phyloP scores from a whole-genome alignment of 2,888 invertebrate species.

The Tenthredo amoena region DNA sequence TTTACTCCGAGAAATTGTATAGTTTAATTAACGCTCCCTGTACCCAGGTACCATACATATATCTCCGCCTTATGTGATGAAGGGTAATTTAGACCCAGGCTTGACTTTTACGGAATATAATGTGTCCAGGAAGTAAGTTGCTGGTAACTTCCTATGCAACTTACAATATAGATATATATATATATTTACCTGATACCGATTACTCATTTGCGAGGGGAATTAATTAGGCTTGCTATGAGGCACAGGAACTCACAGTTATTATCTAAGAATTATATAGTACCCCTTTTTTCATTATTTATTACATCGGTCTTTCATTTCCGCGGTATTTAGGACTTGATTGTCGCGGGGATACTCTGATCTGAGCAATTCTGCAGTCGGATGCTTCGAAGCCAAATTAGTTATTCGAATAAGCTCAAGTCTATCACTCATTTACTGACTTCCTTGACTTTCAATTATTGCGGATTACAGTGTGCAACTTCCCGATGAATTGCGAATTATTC shows the following conservation, averaged over 20 bases:
- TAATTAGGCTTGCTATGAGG: not conserved
- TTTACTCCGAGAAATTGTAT: not conserved
- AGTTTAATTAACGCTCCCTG: not conserved
- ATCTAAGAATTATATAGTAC: not conserved
- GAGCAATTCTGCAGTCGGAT: not conserved
- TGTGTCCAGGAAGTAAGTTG: slow-evolving; percentile 14
- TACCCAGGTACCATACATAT: not conserved
- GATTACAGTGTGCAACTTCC: not conserved
- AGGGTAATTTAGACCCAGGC: not conserved
- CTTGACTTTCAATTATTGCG: not conserved
- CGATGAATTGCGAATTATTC: not conserved
- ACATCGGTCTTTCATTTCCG: not conserved
- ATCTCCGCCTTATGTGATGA: not conserved
- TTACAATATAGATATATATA: not conserved
- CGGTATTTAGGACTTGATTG: not conserved
- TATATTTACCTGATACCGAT: not conserved
- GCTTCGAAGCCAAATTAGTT: not conserved
- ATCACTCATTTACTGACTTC: not conserved
- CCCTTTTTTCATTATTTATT: not conserved
- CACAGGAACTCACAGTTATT: not conserved
- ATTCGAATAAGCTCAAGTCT: not conserved
- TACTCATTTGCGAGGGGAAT: not conserved
- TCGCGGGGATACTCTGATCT: not conserved
- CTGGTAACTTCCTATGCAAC: slow-evolving; percentile 22
- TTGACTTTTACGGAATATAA: slow-evolving; percentile 6